Evolutionary conservation across 2,113 vertebrate genomes (phyloP).

Genomic region (Sardina pilchardus): DNA sequence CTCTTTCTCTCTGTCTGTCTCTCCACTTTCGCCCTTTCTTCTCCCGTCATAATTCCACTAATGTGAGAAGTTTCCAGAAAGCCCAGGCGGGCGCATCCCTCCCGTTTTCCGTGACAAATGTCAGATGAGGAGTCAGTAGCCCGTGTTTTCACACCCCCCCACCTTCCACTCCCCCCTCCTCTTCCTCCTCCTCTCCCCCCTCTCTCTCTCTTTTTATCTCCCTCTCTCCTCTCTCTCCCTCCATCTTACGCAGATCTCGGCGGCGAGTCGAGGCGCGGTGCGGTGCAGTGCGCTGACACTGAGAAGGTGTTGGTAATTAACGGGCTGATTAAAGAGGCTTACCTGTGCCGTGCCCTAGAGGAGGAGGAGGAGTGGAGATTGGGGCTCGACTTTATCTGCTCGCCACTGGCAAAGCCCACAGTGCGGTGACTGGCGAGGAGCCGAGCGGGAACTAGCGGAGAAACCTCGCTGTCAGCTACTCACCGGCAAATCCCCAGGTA

Average conservation of each 20-base stretch:
- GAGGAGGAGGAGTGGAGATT: slow-evolving; percentile 40
- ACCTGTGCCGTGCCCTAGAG: slow-evolving; percentile 60
- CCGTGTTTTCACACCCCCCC: slow-evolving; percentile 22
- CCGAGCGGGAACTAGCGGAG: slow-evolving; percentile 32
- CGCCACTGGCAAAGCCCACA: background rate
- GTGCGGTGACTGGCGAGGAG: slow-evolving; percentile 18
- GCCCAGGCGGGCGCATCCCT: slow-evolving; percentile 41
- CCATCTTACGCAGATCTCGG: slow-evolving; percentile 49
- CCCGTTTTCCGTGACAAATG: slow-evolving; percentile 42
- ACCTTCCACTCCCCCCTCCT: background rate
- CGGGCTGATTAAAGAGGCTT: slow-evolving; percentile 60
- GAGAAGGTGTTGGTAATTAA: slow-evolving; percentile 51
- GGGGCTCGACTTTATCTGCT: background rate
- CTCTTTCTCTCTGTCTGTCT: background rate
- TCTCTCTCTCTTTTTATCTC: background rate
- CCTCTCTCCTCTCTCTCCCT: slow-evolving; percentile 19
- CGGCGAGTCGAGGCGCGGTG: slow-evolving; percentile 25
- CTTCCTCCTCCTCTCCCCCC: background rate
- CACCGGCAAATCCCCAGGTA: slow-evolving; percentile 63
- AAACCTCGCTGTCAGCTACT: slow-evolving; percentile 61
- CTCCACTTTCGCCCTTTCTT: slow-evolving; percentile 24
- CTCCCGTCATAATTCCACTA: slow-evolving; percentile 43
- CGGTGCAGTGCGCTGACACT: slow-evolving; percentile 47
- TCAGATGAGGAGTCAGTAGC: slow-evolving; percentile 28
- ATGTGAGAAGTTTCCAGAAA: slow-evolving; percentile 50